These are phyloP conservation scores for Indicator indicator DNA, from an alignment of 2,113 vertebrate species.

Conservation along the genomic window DNA sequence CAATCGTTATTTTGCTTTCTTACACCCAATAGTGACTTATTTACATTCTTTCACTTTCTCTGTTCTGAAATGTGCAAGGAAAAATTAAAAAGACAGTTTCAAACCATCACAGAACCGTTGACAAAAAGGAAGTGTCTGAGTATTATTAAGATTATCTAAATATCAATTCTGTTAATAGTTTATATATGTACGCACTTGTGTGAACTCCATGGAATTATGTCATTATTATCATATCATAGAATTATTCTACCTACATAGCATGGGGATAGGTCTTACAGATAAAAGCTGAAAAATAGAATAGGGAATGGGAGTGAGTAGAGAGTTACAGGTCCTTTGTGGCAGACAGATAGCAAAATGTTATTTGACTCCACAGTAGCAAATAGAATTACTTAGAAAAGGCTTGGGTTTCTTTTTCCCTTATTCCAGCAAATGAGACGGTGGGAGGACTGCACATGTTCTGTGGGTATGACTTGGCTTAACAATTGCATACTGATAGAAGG, in stretches of 20 bases:
- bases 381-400: not conserved
- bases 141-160: not conserved
- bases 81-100: no score
- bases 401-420: fast-evolving
- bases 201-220: not conserved
- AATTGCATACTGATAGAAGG: not conserved
- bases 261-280: not conserved
- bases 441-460: fast-evolving
- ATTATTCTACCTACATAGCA: not conserved
- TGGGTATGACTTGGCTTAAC: not conserved
- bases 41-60: no score
- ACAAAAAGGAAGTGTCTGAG: not conserved
- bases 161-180: not conserved
- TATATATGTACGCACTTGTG: no score
- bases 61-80: no score
- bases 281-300: not conserved
- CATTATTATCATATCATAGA: not conserved
- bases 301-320: not conserved
- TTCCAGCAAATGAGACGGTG: not conserved
- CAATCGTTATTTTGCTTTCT: no score
- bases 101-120: no score
- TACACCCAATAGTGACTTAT: no score
- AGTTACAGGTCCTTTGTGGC: not conserved
- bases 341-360: not conserved
- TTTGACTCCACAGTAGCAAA: not conserved